These are phyloP conservation scores for Picus viridis DNA, from an alignment of 2,797 vertebrate species.

Conservation along the genomic window DNA sequence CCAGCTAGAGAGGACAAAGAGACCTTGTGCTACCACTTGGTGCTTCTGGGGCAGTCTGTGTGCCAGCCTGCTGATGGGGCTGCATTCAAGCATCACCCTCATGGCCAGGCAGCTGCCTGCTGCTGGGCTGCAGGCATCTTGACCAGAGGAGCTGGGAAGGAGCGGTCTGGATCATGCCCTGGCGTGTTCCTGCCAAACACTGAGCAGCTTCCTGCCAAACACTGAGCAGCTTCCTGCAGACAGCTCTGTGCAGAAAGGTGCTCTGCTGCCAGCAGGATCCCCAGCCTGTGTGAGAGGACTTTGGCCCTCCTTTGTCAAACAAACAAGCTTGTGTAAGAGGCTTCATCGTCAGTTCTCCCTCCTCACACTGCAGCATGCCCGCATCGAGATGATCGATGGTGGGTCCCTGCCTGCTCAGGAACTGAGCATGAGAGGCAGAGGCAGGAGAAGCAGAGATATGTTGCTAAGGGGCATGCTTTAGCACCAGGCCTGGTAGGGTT, in stretches of 20 bases:
- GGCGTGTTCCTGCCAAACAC: accelerated
- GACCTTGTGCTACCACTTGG: background rate
- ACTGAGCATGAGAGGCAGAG: background rate
- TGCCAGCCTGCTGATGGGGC: too few relatives aligned
- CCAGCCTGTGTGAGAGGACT: background rate
- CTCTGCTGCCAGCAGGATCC: background rate
- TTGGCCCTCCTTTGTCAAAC: background rate
- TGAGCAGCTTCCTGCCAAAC: background rate
- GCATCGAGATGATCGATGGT: accelerated
- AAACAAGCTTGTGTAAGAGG: background rate
- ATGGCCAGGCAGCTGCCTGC: background rate
- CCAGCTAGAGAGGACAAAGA: background rate
- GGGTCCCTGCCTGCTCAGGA: background rate
- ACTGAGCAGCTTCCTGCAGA: background rate
- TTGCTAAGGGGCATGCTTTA: too few relatives aligned
- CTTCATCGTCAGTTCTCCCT: background rate
- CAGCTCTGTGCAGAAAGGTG: background rate
- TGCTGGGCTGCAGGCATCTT: background rate
- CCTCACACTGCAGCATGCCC: background rate
- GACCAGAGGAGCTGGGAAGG: background rate
- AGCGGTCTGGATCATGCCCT: background rate
- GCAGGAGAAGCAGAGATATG: too few relatives aligned
- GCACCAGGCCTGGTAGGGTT: too few relatives aligned
- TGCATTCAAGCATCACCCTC: background rate
- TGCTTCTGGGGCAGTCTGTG: background rate